A percentile compares a stretch with the other conserved stretches of the same genome.
These are phyloP conservation scores for Ammospiza caudacuta DNA, from an alignment of 2,113 vertebrate genomes.

Conservation along the genomic window DNA sequence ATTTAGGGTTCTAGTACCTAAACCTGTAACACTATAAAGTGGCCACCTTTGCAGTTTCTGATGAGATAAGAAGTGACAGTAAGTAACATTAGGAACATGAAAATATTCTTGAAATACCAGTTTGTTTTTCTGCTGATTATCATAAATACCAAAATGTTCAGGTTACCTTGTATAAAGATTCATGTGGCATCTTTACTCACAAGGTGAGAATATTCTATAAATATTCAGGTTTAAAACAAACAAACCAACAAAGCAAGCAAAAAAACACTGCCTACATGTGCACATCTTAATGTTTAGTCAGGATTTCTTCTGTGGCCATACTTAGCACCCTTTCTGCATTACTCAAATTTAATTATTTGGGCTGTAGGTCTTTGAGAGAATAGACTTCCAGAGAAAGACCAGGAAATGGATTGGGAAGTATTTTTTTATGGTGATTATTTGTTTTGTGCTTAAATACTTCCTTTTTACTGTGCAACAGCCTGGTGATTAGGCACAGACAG, in stretches of 20 bases:
- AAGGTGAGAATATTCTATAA: neutral
- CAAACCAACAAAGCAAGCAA: fast-evolving
- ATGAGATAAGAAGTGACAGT: neutral
- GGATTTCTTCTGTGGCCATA: neutral
- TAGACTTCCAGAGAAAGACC: neutral
- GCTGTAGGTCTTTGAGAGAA: neutral
- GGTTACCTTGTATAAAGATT: neutral
- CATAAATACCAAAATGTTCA: neutral
- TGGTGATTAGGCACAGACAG: neutral
- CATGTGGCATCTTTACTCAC: neutral
- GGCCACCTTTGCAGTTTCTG: neutral
- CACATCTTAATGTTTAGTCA: neutral
- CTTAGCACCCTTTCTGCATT: neutral
- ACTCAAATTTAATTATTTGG: neutral
- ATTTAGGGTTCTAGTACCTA: neutral
- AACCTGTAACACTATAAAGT: neutral
- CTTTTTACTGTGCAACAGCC: neutral
- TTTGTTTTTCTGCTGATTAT: neutral
- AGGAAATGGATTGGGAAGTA: neutral
- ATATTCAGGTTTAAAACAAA: neutral
- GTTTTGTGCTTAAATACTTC: neutral
- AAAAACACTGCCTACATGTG: neutral
- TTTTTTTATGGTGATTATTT: neutral
- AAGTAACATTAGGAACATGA: neutral
- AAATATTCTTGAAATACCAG: neutral